Base-by-base conservation (phyloP, 92 coral and sea anemone genomes). In the Isaurus tuberculatus region DNA sequence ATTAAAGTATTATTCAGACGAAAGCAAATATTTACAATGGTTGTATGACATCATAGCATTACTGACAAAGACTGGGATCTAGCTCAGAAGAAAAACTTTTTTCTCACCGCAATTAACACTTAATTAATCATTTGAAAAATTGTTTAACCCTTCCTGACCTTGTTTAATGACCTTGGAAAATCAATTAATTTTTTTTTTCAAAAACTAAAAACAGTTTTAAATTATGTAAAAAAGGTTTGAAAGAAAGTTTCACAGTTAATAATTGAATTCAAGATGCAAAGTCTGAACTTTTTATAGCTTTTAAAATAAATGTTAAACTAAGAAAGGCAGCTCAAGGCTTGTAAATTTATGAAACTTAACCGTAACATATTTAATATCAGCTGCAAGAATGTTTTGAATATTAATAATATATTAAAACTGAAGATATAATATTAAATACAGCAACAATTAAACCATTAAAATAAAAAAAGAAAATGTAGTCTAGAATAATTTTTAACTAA, bases 1-100 rank as follows among this genome's bases (percentile, higher is more conserved):
- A 33, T 77, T 69, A 53, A 77, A 77, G 58, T 77, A 13, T 72
- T 20, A 72, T 72, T 72, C 58, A 72, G 31, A 70, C 22, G 13
- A 20, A 16, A 36, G 46, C 53, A 70, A 70, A 70, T 19, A 70
- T 72, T 43, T 27, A 46, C 37, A 72, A 6, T 37, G 16, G 27
- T 17, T 33, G 37, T 10, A 77, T 58, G 82, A 55, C 82, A 33
- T 77, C 82, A 77, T 57, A 63, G 26, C 27, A 60, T 27, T 57
- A 42, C 49, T 75, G 48, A 75, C 81, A 75, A 75, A 31, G 37
- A 5, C 48, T n/a, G 29, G 17, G 8, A 69, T 34, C 5, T 37
- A 22, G 17, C 34, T 26, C 3, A 27, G 4, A 53, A 2, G 20
- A 1, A 11, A 2, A 28, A 26, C 4, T 3, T 3, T 11, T 25